phyloP scores from a whole-genome alignment of 2,797 vertebrate genomes.

The Triplophysa bombifrons region DNA sequence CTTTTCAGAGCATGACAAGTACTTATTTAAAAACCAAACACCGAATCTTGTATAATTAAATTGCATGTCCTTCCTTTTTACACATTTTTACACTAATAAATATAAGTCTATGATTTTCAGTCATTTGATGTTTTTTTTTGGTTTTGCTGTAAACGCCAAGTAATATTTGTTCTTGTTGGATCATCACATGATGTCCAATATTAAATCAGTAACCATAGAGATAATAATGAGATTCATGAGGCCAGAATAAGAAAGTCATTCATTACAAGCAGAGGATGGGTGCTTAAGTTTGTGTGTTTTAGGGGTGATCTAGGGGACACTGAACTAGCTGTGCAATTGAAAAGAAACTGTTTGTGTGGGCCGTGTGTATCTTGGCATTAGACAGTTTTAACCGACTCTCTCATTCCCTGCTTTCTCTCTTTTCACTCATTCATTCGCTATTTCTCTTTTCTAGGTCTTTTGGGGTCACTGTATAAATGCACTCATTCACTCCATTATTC shows the following conservation, averaged over 20 bases:
- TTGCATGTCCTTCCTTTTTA: no score
- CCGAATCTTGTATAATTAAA: no score
- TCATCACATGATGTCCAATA: neutral
- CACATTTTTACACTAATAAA: no score
- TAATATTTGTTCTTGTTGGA: no score
- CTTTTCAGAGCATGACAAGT: no score
- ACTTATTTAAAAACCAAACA: no score
- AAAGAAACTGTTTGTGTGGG: slow-evolving; percentile 60
- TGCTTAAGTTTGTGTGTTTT: slow-evolving; percentile 47
- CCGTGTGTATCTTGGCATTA: slow-evolving; percentile 66
- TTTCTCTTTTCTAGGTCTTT: slow-evolving; percentile 86
- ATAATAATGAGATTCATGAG: slow-evolving; percentile 73
- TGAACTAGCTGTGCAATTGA: slow-evolving; percentile 66
- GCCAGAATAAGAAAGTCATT: slow-evolving; percentile 80
- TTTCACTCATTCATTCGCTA: slow-evolving; percentile 54
- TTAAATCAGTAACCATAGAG: slow-evolving; percentile 63
- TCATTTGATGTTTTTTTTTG: no score
- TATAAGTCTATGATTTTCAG: no score
- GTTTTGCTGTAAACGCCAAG: no score
- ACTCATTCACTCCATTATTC: slow-evolving; percentile 98
- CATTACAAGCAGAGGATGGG: slow-evolving; percentile 64
- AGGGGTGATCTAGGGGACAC: slow-evolving; percentile 65
- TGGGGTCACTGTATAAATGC: slow-evolving; percentile 99
- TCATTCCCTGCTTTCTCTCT: slow-evolving; percentile 34
- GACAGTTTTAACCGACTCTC: slow-evolving; percentile 66